Percentiles rank a stretch among this genome's conserved stretches.
phyloP scores from a whole-genome alignment of 2,888 invertebrate species.

The Ennomos quercinarius region DNA sequence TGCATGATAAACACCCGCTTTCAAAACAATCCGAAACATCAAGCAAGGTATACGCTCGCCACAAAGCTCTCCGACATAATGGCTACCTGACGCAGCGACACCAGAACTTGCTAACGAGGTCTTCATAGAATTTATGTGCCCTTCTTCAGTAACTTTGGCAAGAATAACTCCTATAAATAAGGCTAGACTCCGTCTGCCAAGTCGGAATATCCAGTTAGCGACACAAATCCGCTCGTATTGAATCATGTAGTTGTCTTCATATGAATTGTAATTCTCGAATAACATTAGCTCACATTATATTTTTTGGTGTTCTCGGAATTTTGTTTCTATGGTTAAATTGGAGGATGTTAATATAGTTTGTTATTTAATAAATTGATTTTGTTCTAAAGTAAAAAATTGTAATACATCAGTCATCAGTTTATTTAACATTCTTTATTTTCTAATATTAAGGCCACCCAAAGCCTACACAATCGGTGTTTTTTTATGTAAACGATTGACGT shows the following conservation, averaged over 20 bases:
- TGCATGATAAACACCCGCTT: too few relatives aligned
- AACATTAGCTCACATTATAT: conserved; percentile 3
- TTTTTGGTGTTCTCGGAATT: not conserved
- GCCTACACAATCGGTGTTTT: too few relatives aligned
- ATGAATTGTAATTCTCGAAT: conserved; percentile 8
- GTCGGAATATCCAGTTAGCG: conserved; percentile 15
- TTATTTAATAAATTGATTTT: too few relatives aligned
- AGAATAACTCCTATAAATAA: conserved; percentile 29
- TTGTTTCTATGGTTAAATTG: too few relatives aligned
- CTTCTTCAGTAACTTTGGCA: conserved; percentile 29
- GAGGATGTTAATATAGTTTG: too few relatives aligned
- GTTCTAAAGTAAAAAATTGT: too few relatives aligned
- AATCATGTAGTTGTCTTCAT: conserved; percentile 16
- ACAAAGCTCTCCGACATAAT: conserved; percentile 2
- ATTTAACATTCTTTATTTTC: too few relatives aligned
- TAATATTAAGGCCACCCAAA: too few relatives aligned
- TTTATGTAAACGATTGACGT: too few relatives aligned
- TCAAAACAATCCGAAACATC: not conserved
- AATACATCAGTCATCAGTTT: too few relatives aligned
- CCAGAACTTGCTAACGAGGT: conserved; percentile 26
- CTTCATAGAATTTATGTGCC: conserved; percentile 26
- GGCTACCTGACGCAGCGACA: conserved; percentile 28
- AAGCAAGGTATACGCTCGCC: conserved; percentile 10
- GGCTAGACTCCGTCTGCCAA: conserved; percentile 21
- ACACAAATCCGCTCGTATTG: conserved; percentile 10